Evolutionary conservation across 1,140 invertebrate species (phyloP).

Genomic region (Pseudachorutes palmiensis): DNA sequence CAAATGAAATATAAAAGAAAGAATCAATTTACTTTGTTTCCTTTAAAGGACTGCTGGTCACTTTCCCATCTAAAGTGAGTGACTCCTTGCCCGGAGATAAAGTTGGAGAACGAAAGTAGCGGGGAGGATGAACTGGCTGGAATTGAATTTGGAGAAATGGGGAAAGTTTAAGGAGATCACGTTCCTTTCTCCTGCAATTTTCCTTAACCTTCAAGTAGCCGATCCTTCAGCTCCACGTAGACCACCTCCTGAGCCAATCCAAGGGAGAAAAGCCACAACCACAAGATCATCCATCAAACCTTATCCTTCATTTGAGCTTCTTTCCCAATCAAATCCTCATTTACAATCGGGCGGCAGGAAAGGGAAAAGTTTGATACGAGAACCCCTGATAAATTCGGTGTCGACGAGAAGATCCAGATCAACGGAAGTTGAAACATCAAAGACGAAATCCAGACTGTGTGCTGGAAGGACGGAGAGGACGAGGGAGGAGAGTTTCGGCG

Average conservation of each 20-base stretch:
- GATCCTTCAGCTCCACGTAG: not conserved
- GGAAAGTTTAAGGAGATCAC: not conserved
- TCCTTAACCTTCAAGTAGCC: too few relatives aligned
- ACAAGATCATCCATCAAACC: not conserved
- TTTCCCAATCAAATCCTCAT: not conserved
- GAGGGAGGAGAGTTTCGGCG: too few relatives aligned
- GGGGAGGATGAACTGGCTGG: not conserved
- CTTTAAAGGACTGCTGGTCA: not conserved
- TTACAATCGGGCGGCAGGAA: too few relatives aligned
- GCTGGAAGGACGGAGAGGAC: too few relatives aligned
- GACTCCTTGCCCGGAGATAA: not conserved
- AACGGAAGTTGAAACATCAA: too few relatives aligned
- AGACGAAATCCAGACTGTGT: too few relatives aligned
- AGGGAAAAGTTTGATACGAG: too few relatives aligned
- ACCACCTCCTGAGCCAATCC: not conserved
- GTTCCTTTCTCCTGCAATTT: not conserved
- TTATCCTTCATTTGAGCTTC: not conserved
- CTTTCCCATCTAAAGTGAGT: not conserved
- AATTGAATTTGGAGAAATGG: constrained; percentile 2
- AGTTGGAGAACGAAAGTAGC: not conserved
- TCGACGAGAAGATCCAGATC: too few relatives aligned
- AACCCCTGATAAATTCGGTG: too few relatives aligned
- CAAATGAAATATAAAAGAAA: not conserved
- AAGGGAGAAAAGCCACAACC: too few relatives aligned
- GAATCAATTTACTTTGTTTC: not conserved